These are phyloP conservation scores for Ecdyonurus torrentis DNA, from an alignment of 2,888 invertebrate species.

Conservation along the genomic window DNA sequence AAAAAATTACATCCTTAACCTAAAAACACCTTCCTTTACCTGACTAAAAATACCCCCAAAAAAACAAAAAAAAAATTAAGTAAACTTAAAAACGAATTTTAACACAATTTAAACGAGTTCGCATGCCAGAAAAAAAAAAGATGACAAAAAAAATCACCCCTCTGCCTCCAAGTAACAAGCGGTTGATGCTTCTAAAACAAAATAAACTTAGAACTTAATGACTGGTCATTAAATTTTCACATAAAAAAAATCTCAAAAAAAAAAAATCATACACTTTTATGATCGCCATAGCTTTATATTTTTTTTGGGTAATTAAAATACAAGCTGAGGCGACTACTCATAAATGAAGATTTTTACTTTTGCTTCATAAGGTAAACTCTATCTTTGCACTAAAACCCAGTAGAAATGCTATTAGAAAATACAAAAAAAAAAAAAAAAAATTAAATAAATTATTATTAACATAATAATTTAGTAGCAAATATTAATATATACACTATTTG, in stretches of 20 bases:
- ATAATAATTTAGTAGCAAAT: no score
- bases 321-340: conserved; percentile 13
- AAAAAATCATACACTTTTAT: no score
- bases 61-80: conserved; percentile 5
- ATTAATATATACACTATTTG: no score
- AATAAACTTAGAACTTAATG: conserved; percentile 12
- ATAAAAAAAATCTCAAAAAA: background rate
- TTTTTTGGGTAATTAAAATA: conserved; percentile 12
- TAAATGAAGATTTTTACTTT: conserved; percentile 12
- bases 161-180: conserved; percentile 27
- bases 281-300: conserved; percentile 1
- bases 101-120: conserved; percentile 7
- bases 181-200: conserved; percentile 14
- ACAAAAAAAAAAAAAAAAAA: no score
- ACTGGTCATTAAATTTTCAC: conserved; percentile 11
- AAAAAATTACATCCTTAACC: conserved; percentile 5
- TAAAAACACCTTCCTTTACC: conserved; percentile 7
- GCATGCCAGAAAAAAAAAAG: conserved; percentile 10
- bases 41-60: background rate
- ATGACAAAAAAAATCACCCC: conserved; percentile 17
- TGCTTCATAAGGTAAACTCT: conserved; percentile 14
- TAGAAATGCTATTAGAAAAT: conserved; percentile 9
- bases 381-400: conserved; percentile 12
- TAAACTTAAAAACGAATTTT: conserved; percentile 11
- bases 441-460: no score